These are phyloP conservation scores for Heliconius melpomene DNA, from an alignment of 1,140 invertebrate genomes.

Conservation along the genomic window DNA sequence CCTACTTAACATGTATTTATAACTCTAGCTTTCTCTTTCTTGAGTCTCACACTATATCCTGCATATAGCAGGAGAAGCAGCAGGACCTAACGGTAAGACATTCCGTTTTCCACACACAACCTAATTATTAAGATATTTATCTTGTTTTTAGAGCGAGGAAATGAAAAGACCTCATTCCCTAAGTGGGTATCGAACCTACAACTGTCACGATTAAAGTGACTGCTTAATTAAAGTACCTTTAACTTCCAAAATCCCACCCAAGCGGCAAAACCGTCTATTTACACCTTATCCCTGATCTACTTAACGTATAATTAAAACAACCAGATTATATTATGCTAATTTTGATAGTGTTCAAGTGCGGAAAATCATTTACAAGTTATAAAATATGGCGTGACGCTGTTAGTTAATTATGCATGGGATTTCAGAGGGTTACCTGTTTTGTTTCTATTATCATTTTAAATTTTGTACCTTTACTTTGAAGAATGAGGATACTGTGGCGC, in stretches of 20 bases:
- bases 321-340: conserved; percentile 30
- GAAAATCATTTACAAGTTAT: conserved; percentile 33
- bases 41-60: not conserved
- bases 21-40: not conserved
- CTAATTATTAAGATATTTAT: not conserved
- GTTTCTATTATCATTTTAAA: not conserved
- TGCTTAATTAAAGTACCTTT: not conserved
- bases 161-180: too few species aligned
- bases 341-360: conserved; percentile 26
- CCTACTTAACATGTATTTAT: too few species aligned
- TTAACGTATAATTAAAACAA: conserved; percentile 7
- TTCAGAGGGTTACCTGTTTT: not conserved
- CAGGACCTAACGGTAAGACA: not conserved
- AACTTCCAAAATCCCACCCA: not conserved
- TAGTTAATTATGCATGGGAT: conserved; percentile 4
- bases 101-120: not conserved
- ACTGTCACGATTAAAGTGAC: not conserved
- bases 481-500: not conserved
- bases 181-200: not conserved
- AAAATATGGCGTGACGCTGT: conserved; percentile 5
- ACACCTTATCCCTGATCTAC: conserved; percentile 12
- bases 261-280: conserved; percentile 7
- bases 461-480: too few species aligned
- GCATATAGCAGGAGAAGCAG: not conserved
- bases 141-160: too few species aligned